These are phyloP conservation scores for Lycia hirtaria DNA, from an alignment of 2,888 invertebrate genomes.

Conservation along the genomic window DNA sequence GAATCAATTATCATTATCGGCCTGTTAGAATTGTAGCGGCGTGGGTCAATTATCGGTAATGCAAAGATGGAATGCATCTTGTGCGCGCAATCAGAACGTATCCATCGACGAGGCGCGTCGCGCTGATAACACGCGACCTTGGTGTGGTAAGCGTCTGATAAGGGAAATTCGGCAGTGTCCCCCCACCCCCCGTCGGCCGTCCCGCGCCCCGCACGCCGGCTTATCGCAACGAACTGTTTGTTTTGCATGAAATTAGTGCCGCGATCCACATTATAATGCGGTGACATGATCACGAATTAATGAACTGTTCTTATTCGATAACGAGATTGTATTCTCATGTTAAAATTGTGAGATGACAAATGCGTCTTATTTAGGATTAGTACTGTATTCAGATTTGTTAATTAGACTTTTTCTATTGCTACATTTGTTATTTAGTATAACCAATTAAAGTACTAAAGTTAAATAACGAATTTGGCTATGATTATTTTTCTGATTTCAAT, in stretches of 20 bases:
- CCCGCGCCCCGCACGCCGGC: constrained; percentile 47
- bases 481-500: neutral
- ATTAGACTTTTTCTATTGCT: too few relatives aligned
- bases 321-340: constrained; percentile 24
- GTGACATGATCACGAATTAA: constrained; percentile 68
- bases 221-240: constrained; percentile 72
- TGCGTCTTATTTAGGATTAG: neutral
- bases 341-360: neutral
- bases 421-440: too few relatives aligned
- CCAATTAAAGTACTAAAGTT: too few relatives aligned
- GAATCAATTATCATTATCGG: constrained; percentile 12
- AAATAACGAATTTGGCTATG: too few relatives aligned
- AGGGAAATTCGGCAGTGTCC: constrained; percentile 73
- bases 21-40: constrained; percentile 6
- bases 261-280: constrained; percentile 63
- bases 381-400: neutral
- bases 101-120: constrained; percentile 64
- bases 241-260: constrained; percentile 77
- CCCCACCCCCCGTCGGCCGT: constrained; percentile 43
- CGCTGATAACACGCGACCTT: constrained; percentile 79
- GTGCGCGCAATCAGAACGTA: constrained; percentile 73
- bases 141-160: constrained; percentile 75
- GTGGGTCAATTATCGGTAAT: constrained; percentile 23
- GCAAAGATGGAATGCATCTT: constrained; percentile 56
- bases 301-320: constrained; percentile 57